Conservation (phyloP, 2,797 vertebrate genomes). For the Chloroceryle amazona region DNA sequence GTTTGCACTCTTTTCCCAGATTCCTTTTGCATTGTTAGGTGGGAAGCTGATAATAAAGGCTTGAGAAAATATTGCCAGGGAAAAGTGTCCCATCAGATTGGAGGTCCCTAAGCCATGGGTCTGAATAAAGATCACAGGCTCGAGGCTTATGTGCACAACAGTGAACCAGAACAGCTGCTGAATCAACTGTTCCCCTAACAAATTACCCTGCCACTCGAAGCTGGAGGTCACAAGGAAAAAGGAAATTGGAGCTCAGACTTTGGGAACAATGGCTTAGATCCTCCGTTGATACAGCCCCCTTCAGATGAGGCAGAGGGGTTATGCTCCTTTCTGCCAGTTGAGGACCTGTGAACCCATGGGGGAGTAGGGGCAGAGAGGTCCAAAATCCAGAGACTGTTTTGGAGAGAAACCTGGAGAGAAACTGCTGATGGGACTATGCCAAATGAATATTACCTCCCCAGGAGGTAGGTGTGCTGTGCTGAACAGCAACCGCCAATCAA, state of each 20-base stretch:
- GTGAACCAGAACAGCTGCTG: not conserved
- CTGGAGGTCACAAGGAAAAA: not conserved
- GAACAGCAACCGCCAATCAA: fast-evolving
- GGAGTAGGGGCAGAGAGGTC: not conserved
- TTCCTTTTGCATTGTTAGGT: not conserved
- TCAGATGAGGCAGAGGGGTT: not conserved
- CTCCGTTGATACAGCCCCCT: fast-evolving
- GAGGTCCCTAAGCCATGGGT: not conserved
- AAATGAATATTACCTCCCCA: not conserved
- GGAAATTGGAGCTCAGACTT: not conserved
- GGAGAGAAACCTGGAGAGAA: not conserved
- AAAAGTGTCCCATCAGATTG: not conserved
- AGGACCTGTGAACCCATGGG: not conserved
- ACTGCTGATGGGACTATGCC: not conserved
- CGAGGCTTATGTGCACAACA: not conserved
- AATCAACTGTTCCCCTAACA: not conserved
- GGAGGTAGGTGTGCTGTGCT: not conserved
- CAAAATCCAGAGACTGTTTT: not conserved
- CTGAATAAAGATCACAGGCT: not conserved
- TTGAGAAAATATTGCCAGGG: not conserved
- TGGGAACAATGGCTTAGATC: not conserved
- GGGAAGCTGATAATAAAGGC: not conserved
- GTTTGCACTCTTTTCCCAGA: slow-evolving; percentile 9
- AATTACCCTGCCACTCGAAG: not conserved
- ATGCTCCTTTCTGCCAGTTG: fast-evolving